Percentiles rank a stretch among this genome's conserved stretches.
Conservation (phyloP, 2,888 invertebrate species). For the Acanthosepion esculentum region DNA sequence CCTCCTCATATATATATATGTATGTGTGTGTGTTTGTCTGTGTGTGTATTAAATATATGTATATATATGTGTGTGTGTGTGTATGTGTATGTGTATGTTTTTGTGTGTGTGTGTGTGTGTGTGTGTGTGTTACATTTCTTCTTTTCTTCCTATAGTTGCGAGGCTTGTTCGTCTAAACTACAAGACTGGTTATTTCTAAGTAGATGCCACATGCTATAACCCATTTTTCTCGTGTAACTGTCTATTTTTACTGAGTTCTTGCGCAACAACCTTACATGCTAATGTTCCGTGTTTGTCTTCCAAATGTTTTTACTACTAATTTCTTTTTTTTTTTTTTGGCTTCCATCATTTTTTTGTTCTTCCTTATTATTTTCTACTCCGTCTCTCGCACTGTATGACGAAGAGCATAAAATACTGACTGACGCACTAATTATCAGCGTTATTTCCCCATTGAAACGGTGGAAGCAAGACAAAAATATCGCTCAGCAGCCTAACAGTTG, state of each 20-base stretch:
- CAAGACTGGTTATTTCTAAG: not conserved
- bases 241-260: not conserved
- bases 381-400: not conserved
- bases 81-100: not conserved
- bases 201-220: not conserved
- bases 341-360: too few relatives aligned
- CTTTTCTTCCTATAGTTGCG: not conserved
- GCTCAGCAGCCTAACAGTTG: not conserved
- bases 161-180: too few relatives aligned
- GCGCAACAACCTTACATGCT: not conserved
- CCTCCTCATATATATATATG: not conserved
- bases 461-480: not conserved
- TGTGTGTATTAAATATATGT: not conserved
- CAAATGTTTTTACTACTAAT: not conserved
- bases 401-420: not conserved
- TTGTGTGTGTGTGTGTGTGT: not conserved
- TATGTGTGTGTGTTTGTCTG: not conserved
- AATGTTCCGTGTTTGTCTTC: not conserved
- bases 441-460: not conserved
- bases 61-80: not conserved
- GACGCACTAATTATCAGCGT: not conserved
- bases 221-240: not conserved
- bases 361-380: not conserved
- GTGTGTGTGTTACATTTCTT: too few relatives aligned
- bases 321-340: too few relatives aligned